Percentiles rank a stretch among this genome's conserved stretches.
Conservation (phyloP, 2,888 invertebrate species). For the Apamea anceps region DNA sequence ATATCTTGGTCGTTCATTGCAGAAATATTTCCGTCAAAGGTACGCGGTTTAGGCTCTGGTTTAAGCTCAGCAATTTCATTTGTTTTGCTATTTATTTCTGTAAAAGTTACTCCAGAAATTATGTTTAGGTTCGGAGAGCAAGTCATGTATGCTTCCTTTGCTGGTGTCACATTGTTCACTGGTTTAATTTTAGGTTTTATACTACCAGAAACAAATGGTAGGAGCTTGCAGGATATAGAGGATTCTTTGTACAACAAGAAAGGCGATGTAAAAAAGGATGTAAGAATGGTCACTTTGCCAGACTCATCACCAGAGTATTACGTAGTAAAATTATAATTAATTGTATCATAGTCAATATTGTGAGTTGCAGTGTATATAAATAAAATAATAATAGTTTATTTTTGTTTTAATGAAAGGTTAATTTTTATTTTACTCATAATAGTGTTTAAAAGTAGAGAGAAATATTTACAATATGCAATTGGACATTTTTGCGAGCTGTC, state of each 20-base stretch:
- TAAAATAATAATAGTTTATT: background rate
- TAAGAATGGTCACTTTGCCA: slow-evolving; percentile 8
- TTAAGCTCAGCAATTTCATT: slow-evolving; percentile 73
- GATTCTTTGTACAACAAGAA: slow-evolving; percentile 70
- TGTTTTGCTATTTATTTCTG: slow-evolving; percentile 72
- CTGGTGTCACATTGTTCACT: slow-evolving; percentile 66
- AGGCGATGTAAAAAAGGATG: slow-evolving; percentile 5
- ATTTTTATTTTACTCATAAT: background rate
- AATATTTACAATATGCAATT: background rate
- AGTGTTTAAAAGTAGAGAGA: background rate
- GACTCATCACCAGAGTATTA: slow-evolving; percentile 11
- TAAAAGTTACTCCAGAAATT: slow-evolving; percentile 75
- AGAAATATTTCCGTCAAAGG: slow-evolving; percentile 76
- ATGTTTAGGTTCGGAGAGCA: slow-evolving; percentile 68
- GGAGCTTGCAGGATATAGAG: slow-evolving; percentile 93
- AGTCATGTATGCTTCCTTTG: slow-evolving; percentile 73
- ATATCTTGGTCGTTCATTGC: slow-evolving; percentile 77
- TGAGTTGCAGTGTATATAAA: background rate
- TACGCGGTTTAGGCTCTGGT: slow-evolving; percentile 78
- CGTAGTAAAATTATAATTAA: background rate
- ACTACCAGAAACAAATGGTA: slow-evolving; percentile 86
- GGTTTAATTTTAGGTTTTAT: slow-evolving; percentile 70
- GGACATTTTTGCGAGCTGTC: background rate
- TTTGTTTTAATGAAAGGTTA: background rate
- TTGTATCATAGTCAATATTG: background rate